These are phyloP conservation scores for Andrena chrysosceles DNA, from an alignment of 2,888 invertebrate species.

Conservation along the genomic window DNA sequence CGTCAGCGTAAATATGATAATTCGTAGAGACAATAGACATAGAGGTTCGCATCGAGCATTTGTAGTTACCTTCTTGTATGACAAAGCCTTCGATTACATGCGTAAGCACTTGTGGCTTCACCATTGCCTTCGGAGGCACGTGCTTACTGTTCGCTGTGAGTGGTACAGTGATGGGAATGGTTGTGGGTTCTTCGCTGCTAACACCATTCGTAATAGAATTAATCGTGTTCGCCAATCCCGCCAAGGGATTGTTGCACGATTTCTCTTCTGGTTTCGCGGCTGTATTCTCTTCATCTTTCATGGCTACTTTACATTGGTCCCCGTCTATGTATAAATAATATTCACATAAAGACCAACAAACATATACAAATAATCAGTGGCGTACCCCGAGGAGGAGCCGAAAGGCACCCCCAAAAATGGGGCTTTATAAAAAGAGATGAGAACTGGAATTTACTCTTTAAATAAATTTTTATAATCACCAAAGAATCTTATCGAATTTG, in stretches of 20 bases:
- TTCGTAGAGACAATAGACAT: neutral
- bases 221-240: constrained; percentile 82
- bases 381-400: too few species aligned
- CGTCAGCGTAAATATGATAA: neutral
- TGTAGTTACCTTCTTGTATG: constrained; percentile 92
- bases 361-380: neutral
- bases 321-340: constrained; percentile 62
- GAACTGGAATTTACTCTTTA: too few species aligned
- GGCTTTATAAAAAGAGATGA: too few species aligned
- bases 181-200: constrained; percentile 72
- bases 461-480: too few species aligned
- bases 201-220: constrained; percentile 83
- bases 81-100: constrained; percentile 99
- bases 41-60: neutral
- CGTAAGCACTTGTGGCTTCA: constrained; percentile 97
- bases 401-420: too few species aligned
- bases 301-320: constrained; percentile 70
- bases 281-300: constrained; percentile 80
- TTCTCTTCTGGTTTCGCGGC: constrained; percentile 80
- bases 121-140: constrained; percentile 94
- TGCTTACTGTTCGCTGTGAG: constrained; percentile 78
- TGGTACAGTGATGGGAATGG: constrained; percentile 69
- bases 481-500: too few species aligned
- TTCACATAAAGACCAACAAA: neutral
- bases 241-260: constrained; percentile 81